Evolutionary conservation across 2,888 invertebrate species (phyloP).

Genomic region (Antitype chi): DNA sequence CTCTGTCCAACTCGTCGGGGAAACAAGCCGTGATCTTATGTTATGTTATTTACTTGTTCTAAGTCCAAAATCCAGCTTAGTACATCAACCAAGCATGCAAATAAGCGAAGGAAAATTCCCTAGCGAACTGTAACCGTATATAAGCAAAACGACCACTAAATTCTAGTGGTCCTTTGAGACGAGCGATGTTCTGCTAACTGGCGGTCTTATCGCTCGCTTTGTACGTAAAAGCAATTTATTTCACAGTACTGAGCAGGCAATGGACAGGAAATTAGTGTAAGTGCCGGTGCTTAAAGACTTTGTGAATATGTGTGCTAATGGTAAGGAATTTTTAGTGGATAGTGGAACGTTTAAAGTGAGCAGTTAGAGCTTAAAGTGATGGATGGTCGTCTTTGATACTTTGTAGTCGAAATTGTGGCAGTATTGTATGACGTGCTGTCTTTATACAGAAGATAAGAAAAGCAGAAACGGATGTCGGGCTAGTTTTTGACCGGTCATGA

Average conservation of each 20-base stretch:
- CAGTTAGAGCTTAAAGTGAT: constrained; percentile 25
- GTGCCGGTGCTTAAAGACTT: constrained; percentile 12
- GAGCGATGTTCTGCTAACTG: constrained; percentile 39
- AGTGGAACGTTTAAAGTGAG: constrained; percentile 4
- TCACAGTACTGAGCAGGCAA: constrained; percentile 33
- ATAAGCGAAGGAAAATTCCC: constrained; percentile 34
- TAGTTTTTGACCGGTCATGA: no score
- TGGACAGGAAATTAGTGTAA: constrained; percentile 46
- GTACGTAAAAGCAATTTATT: constrained; percentile 42
- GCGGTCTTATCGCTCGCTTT: constrained; percentile 46
- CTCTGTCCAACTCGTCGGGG: no score
- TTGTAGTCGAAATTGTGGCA: not conserved
- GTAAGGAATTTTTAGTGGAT: constrained; percentile 25
- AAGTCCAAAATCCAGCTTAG: not conserved
- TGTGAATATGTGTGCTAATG: constrained; percentile 26
- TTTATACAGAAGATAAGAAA: not conserved
- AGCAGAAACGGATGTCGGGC: not conserved
- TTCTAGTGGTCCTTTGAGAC: constrained; percentile 50
- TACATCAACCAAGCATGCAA: constrained; percentile 17
- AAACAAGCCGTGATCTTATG: not conserved
- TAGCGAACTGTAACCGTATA: constrained; percentile 3
- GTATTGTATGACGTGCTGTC: not conserved
- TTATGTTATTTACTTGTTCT: constrained; percentile 1
- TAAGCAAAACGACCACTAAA: constrained; percentile 41
- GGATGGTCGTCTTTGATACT: constrained; percentile 2